Conservation (phyloP, 37 sponge, comb jelly and placozoan species). For the Oscarella lobularis region DNA sequence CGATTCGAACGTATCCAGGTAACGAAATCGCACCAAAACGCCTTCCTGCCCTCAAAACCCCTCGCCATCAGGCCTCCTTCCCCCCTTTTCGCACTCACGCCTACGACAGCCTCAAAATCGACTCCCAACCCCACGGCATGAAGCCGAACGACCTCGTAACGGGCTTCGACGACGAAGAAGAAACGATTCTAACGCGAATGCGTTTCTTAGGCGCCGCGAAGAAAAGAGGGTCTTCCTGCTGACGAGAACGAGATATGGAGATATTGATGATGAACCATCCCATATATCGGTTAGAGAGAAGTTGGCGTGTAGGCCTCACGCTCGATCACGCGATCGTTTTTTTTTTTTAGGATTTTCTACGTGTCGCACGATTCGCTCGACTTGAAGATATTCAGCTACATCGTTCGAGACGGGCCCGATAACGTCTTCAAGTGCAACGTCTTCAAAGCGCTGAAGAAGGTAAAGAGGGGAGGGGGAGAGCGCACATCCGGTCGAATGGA, state of each 20-base stretch:
- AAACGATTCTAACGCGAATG: constrained; percentile 21
- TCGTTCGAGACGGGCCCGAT: constrained; percentile 47
- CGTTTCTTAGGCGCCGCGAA: not conserved
- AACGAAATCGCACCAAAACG: too few species aligned
- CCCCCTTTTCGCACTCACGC: too few species aligned
- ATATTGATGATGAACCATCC: constrained; percentile 85
- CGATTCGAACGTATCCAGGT: too few species aligned
- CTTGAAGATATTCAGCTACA: constrained; percentile 93
- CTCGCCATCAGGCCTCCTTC: too few species aligned
- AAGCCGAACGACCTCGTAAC: too few species aligned
- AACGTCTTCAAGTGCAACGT: constrained; percentile 92
- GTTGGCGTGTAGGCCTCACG: not conserved
- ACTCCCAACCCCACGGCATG: too few species aligned
- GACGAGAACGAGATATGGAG: constrained; percentile 21
- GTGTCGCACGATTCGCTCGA: constrained; percentile 98
- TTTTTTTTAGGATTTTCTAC: constrained; percentile 77
- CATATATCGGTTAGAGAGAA: constrained; percentile 58
- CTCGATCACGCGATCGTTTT: not conserved
- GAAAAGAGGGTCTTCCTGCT: not conserved
- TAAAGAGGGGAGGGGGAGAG: constrained; percentile 6
- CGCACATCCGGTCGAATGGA: not conserved
- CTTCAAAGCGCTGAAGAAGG: constrained; percentile 95
- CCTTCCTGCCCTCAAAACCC: too few species aligned
- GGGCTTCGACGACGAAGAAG: too few species aligned
- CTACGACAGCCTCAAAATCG: too few species aligned